These are phyloP conservation scores for Pseudomyrmex cubaensis DNA, from an alignment of 1,140 invertebrate species.

Conservation along the genomic window DNA sequence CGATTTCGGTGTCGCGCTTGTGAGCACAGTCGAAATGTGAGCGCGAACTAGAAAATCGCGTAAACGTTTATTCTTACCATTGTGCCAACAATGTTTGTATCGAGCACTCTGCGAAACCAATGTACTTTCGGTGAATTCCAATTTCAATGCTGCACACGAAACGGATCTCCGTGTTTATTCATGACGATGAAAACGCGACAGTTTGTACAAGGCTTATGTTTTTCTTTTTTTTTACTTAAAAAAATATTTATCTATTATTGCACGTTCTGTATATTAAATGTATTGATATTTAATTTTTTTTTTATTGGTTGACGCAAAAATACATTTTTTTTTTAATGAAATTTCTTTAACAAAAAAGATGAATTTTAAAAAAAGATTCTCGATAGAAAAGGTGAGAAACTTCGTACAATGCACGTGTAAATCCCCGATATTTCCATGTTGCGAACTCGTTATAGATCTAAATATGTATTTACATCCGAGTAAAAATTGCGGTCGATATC, in stretches of 20 bases:
- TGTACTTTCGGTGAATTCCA: constrained; percentile 25
- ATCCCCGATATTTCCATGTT: constrained; percentile 23
- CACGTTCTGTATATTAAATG: background rate
- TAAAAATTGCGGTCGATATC: constrained; percentile 52
- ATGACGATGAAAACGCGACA: constrained; percentile 16
- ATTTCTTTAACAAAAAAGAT: constrained; percentile 1
- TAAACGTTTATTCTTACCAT: background rate
- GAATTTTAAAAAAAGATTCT: background rate
- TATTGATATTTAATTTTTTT: background rate
- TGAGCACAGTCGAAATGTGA: constrained; percentile 3
- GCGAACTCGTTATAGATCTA: constrained; percentile 28
- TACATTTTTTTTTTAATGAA: background rate
- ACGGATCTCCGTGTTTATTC: constrained; percentile 25
- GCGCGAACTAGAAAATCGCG: constrained; percentile 4
- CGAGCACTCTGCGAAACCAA: constrained; percentile 2
- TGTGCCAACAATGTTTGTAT: constrained; percentile 30
- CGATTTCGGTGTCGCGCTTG: background rate
- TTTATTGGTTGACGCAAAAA: background rate
- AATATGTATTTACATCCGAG: constrained; percentile 45
- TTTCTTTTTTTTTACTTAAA: background rate
- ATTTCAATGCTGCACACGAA: constrained; percentile 30
- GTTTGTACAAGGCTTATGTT: constrained; percentile 9
- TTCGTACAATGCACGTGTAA: background rate
- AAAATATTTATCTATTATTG: background rate
- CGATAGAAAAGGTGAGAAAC: background rate